Base-by-base conservation (phyloP, 2,888 invertebrate species). In the Temnothorax ravouxi region DNA sequence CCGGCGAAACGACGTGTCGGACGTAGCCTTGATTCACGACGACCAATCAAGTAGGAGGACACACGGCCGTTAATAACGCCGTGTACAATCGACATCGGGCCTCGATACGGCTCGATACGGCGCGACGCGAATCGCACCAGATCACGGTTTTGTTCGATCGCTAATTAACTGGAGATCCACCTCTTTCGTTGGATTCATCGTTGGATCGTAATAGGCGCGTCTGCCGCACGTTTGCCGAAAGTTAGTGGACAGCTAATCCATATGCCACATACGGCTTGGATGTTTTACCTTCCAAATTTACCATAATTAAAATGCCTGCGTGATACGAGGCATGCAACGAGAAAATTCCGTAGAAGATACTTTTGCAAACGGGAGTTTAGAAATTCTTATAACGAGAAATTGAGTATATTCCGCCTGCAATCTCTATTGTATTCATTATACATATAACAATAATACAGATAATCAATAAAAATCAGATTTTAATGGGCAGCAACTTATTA, bases 101-200 rank as follows among this genome's bases (percentile, higher is more conserved):
- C 88, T 88, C 90, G 84, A 90, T 90, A 88, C 88, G 86, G 80
- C 86, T 50, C 79, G 67, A 69, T 71, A 71, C 56, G 72, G 21
- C 56, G 21, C 56, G 75, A 83, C 75, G 67, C 74, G 82, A 84
- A 80, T 80, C 79, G 69, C 84, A 83, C 85, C 84, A 72, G 87
- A 81, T 54, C 66, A 47, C 66, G 86, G 88, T 88, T 92, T 91
- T 87, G 88, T 88, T 89, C 91, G 90, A 89, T 92, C 91, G 87
- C 90, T 91, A 92, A 92, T 92, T 92, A 91, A 91, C 91, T 89
- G 86, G 87, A 88, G 87, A 88, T 87, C 84, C 83, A 72, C 85
- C 76, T 85, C 85, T 86, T 88, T 89, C 89, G 79, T 84, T 80
- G 83, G 81, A 86, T 59, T 84, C 87, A n/a, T 64, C 67, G 6